These are phyloP conservation scores for Gymnodraco acuticeps DNA, from an alignment of 2,797 vertebrate species.

Conservation along the genomic window DNA sequence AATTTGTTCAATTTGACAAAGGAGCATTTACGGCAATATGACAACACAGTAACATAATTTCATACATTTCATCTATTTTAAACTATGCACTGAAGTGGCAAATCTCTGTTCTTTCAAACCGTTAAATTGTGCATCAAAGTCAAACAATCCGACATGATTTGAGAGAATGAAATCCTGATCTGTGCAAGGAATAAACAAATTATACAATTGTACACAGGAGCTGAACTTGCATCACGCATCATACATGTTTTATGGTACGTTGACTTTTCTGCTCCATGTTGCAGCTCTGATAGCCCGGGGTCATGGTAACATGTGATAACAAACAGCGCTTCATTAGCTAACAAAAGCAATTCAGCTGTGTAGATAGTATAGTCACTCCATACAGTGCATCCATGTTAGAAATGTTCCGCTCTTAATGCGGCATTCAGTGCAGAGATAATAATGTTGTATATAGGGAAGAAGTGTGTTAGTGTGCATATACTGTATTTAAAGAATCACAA, in stretches of 20 bases:
- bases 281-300: slow-evolving; percentile 33
- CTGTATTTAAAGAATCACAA: not conserved
- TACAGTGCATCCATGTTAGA: slow-evolving; percentile 3
- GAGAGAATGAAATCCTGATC: slow-evolving; percentile 37
- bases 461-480: slow-evolving; percentile 5
- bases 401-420: slow-evolving; percentile 16
- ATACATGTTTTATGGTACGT: slow-evolving; percentile 47
- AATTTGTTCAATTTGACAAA: no score
- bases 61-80: slow-evolving; percentile 13
- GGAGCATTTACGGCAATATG: not conserved
- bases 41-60: not conserved
- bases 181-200: slow-evolving; percentile 25
- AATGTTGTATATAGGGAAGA: slow-evolving; percentile 1
- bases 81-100: slow-evolving; percentile 17
- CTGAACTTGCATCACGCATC: slow-evolving; percentile 35
- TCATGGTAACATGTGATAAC: slow-evolving; percentile 28
- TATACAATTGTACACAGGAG: slow-evolving; percentile 10
- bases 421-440: slow-evolving; percentile 27
- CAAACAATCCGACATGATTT: slow-evolving; percentile 20
- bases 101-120: slow-evolving; percentile 45
- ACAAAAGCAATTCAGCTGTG: slow-evolving; percentile 23
- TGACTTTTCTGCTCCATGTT: slow-evolving; percentile 34
- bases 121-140: slow-evolving; percentile 18
- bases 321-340: slow-evolving; percentile 20
- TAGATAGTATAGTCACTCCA: not conserved